A percentile compares a stretch with the other conserved stretches of the same genome.
Conservation (phyloP, 1,140 invertebrate genomes). For the Cecropterus lyciades region DNA sequence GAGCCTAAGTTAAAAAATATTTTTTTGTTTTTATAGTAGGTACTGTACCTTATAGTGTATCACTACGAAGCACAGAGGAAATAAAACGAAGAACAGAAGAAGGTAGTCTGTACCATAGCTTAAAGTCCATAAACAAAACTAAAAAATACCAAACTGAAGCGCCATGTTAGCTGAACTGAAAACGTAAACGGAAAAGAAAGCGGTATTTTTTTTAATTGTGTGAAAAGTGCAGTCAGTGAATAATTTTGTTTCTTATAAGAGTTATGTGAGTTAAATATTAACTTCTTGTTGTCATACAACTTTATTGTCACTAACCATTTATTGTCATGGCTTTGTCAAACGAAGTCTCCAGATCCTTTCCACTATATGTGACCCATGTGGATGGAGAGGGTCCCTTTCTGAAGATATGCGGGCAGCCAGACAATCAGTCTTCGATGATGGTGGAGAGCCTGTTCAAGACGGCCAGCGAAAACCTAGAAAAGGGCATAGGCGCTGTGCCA, state of each 20-base stretch:
- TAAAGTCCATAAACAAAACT: constrained; percentile 35
- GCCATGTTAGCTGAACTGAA: constrained; percentile 75
- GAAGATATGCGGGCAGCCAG: constrained; percentile 88
- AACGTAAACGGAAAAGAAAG: constrained; percentile 79
- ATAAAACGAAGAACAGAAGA: too few species aligned
- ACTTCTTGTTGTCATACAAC: constrained; percentile 24
- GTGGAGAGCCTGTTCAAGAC: constrained; percentile 84
- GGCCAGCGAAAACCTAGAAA: constrained; percentile 78
- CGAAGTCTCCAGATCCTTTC: constrained; percentile 65
- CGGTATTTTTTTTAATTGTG: constrained; percentile 56
- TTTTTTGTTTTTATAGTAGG: too few species aligned
- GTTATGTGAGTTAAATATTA: constrained; percentile 56
- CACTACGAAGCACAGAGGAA: too few species aligned
- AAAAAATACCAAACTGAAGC: constrained; percentile 34
- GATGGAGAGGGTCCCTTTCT: constrained; percentile 87
- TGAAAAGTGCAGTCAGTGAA: constrained; percentile 43
- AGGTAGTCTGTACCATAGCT: too few species aligned
- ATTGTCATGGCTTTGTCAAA: constrained; percentile 61
- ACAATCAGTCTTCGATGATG: constrained; percentile 83
- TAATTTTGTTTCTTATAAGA: constrained; percentile 42
- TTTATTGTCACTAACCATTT: constrained; percentile 13
- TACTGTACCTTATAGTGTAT: too few species aligned
- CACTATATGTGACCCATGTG: constrained; percentile 86
- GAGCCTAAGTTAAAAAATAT: too few species aligned
- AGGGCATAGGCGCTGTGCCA: constrained; percentile 63